Percentiles rank a stretch among this genome's conserved stretches.
These are phyloP conservation scores for Lithobius niger DNA, from an alignment of 1,140 invertebrate species.

Conservation along the genomic window DNA sequence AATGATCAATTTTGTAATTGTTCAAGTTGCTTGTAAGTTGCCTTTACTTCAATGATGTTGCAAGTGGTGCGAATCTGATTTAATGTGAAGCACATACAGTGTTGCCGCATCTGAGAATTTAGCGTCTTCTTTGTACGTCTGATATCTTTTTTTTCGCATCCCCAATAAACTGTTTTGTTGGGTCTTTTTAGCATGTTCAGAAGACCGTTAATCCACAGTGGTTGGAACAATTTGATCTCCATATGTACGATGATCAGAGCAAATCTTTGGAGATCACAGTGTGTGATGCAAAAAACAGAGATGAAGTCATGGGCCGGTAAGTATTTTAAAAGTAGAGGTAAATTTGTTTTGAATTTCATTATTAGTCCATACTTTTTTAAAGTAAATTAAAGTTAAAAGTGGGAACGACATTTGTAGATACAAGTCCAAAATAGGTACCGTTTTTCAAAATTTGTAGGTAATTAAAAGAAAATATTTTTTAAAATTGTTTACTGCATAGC, in stretches of 20 bases:
- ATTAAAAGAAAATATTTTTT: neutral
- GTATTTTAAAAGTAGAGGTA: too few relatives aligned
- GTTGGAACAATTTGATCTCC: slow-evolving; percentile 95
- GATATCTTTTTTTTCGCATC: too few relatives aligned
- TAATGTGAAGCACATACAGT: too few relatives aligned
- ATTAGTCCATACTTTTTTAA: neutral
- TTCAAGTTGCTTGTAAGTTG: neutral
- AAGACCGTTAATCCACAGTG: slow-evolving; percentile 42
- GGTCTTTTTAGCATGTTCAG: slow-evolving; percentile 31
- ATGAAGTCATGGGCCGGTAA: slow-evolving; percentile 73
- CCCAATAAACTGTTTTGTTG: too few relatives aligned
- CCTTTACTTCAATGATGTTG: too few relatives aligned
- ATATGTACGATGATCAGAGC: slow-evolving; percentile 78
- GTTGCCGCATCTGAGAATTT: neutral
- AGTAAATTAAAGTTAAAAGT: neutral
- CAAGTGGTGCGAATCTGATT: too few relatives aligned
- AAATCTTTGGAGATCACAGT: slow-evolving; percentile 80
- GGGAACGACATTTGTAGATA: neutral
- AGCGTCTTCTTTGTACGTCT: too few relatives aligned
- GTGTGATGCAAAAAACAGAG: slow-evolving; percentile 55
- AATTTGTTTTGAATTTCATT: slow-evolving; percentile 4
- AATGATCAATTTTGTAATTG: too few relatives aligned
- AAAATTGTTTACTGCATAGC: neutral
- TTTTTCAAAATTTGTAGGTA: neutral
- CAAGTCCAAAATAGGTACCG: too few relatives aligned